Conservation (phyloP, 53 echinoderm and acorn worm species). For the Astropecten irregularis region DNA sequence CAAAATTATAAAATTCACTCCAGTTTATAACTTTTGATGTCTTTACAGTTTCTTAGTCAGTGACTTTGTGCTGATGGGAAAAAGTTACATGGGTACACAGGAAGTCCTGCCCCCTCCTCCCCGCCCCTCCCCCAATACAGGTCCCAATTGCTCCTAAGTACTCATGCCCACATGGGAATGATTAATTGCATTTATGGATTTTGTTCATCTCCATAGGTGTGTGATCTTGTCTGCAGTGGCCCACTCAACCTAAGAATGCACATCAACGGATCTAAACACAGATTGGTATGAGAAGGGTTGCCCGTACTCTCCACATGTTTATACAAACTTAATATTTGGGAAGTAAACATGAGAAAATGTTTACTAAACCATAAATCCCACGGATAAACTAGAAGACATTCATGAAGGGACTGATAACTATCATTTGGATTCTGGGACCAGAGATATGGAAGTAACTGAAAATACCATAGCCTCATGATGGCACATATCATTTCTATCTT, state of each 20-base stretch:
- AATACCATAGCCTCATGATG: background rate
- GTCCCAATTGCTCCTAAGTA: background rate
- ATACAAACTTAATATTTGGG: too few relatives aligned
- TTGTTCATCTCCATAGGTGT: conserved; percentile 5
- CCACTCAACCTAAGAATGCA: conserved; percentile 51
- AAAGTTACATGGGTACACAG: background rate
- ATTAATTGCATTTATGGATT: background rate
- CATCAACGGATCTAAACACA: conserved; percentile 26
- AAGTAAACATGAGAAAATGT: too few relatives aligned
- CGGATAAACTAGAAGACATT: background rate
- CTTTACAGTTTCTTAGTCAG: too few relatives aligned
- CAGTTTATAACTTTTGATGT: too few relatives aligned
- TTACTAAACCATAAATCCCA: background rate
- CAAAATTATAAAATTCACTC: too few relatives aligned
- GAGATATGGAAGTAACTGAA: background rate
- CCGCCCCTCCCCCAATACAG: background rate
- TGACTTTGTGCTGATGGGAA: background rate
- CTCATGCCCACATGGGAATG: too few relatives aligned
- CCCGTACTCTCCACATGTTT: background rate
- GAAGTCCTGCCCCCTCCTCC: background rate
- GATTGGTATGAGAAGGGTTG: background rate
- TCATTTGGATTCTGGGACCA: background rate
- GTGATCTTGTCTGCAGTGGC: conserved; percentile 41
- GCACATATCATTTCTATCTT: too few relatives aligned
- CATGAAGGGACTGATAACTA: background rate